Evolutionary conservation across 2,113 vertebrate species (phyloP), one percentile per base, ranked within the genome.

Genomic region (Sceloporus tristichus): DNA sequence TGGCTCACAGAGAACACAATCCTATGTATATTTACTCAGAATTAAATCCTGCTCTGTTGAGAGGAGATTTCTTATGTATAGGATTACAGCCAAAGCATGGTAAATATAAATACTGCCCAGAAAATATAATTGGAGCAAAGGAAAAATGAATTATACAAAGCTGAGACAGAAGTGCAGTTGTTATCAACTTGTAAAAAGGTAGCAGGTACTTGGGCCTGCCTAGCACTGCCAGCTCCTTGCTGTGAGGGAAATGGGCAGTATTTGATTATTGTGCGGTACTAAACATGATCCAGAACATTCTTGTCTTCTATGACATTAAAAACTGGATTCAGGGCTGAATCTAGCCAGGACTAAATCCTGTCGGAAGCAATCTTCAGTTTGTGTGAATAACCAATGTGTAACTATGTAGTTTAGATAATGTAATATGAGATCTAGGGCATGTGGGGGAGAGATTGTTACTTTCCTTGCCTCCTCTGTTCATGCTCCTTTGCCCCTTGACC

Each of bases 401-500:
- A 16, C 65, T 82, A 13, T 70, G 34, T 48, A 29, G n/a, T 83
- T 66, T 23, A 56, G 13, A 70, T 42, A 14, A 70, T 81, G 62
- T 66, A 68, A 19, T 70, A 62, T 27, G 53, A 59, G 53, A 62
- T 42, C 53, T 59, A 29, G 25, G 27, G 14, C 65, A 48, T 53
- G 85, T 25, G 8, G 11, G 27, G 19, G 9, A 34, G n/a, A 14
- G 59, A 53, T 66, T 10, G 11, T 83, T 83, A 16, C 62, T 21
- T 34, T 68, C 62, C 23, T 40, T 6, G 14, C n/a, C 83, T 84
- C 80, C n/a, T 79, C 65, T 2, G 40, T 29, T n/a, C n/a, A 70
- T 70, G 80, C 80, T 78, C 82, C 53, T 70, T 83, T 88, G 73
- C 62, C 74, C 74, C 87, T 0, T 90, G 91, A 81, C 84, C 86